phyloP scores from a whole-genome alignment of 2,888 invertebrate species.

The Incurvaria masculella region DNA sequence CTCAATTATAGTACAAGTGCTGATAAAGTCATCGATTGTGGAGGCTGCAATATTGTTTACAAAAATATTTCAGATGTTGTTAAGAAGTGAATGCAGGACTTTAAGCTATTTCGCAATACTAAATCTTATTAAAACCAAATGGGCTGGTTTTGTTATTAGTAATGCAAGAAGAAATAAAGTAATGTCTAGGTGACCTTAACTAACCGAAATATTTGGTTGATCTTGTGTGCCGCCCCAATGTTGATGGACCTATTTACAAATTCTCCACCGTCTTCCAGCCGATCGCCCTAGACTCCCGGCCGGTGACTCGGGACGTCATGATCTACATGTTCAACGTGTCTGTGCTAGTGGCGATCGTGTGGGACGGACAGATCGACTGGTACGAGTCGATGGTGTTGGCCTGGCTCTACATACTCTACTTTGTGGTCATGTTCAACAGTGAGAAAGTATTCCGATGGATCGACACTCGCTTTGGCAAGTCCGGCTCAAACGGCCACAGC shows the following conservation, averaged over 20 bases:
- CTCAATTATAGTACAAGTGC: no score
- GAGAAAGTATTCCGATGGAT: conserved; percentile 35
- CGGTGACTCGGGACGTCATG: conserved; percentile 75
- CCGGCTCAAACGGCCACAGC: conserved; percentile 12
- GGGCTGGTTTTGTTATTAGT: no score
- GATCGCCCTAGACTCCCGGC: conserved; percentile 74
- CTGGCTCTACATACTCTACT: conserved; percentile 71
- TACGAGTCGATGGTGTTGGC: conserved; percentile 73
- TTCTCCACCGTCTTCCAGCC: conserved; percentile 51
- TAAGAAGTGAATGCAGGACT: no score
- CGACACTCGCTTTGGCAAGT: conserved; percentile 22
- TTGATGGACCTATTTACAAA: background rate
- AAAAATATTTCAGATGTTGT: no score
- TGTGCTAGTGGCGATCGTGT: conserved; percentile 67
- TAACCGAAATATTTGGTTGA: no score
- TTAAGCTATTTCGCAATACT: no score
- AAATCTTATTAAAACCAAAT: no score
- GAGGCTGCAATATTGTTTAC: no score
- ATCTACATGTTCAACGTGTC: conserved; percentile 74
- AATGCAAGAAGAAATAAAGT: no score
- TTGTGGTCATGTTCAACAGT: conserved; percentile 69
- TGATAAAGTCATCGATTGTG: no score
- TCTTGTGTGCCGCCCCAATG: no score
- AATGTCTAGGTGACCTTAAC: no score
- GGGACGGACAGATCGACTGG: conserved; percentile 78